These are phyloP conservation scores for Erebia epiphron DNA, from an alignment of 2,888 invertebrate genomes.

Conservation along the genomic window DNA sequence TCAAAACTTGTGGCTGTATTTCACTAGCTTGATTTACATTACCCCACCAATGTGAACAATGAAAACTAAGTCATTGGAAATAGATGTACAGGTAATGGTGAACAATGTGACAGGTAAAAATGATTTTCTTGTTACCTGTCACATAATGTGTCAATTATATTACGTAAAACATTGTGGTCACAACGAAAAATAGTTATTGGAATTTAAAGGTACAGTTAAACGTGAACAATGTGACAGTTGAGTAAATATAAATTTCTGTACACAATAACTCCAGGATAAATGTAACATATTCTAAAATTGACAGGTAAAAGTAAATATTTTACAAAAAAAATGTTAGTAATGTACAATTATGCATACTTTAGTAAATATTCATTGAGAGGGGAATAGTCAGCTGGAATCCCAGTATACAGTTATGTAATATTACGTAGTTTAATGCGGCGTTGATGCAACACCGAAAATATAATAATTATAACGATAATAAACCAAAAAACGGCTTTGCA, in stretches of 20 bases:
- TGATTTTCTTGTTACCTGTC: slow-evolving; percentile 8
- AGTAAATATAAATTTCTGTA: background rate
- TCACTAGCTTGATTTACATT: slow-evolving; percentile 3
- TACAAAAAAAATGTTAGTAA: slow-evolving; percentile 5
- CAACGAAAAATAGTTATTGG: background rate
- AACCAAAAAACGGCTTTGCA: slow-evolving; percentile 79
- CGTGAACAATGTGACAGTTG: background rate
- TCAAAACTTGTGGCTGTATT: slow-evolving; percentile 4
- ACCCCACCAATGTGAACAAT: background rate
- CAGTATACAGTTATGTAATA: slow-evolving; percentile 40
- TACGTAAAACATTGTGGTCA: background rate
- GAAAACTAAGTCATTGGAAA: slow-evolving; percentile 8
- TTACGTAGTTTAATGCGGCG: slow-evolving; percentile 56
- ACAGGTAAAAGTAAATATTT: slow-evolving; percentile 8
- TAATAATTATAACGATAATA: slow-evolving; percentile 59
- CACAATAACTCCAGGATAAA: background rate
- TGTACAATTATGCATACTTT: slow-evolving; percentile 5
- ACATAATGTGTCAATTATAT: slow-evolving; percentile 11
- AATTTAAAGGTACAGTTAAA: background rate
- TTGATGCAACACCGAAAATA: slow-evolving; percentile 55
- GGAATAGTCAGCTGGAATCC: slow-evolving; percentile 19
- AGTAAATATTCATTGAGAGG: slow-evolving; percentile 18
- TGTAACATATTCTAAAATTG: slow-evolving; percentile 8
- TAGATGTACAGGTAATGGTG: background rate
- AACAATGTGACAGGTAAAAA: slow-evolving; percentile 18